These are phyloP conservation scores for Tympanoctomys barrerae DNA, from an alignment of 2,797 vertebrate species.

Conservation along the genomic window DNA sequence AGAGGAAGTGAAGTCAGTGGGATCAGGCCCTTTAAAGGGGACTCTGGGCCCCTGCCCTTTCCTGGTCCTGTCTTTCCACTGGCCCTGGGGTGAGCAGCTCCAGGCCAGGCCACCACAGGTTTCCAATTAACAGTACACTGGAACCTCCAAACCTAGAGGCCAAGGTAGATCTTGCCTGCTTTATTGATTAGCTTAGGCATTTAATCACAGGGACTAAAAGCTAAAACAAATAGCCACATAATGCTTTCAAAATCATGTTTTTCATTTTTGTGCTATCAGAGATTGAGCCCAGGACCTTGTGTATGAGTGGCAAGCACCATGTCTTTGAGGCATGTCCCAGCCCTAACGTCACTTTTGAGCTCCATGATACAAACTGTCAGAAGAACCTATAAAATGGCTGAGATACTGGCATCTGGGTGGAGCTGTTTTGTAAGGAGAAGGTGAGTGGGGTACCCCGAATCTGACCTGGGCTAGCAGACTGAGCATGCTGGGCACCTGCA, in stretches of 20 bases:
- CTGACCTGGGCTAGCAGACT: not conserved
- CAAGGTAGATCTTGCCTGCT: not conserved
- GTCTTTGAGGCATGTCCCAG: not conserved
- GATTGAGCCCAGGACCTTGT: not conserved
- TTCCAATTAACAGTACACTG: not conserved
- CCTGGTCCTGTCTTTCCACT: not conserved
- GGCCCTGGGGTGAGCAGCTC: too few species aligned
- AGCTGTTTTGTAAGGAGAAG: not conserved
- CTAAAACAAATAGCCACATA: not conserved
- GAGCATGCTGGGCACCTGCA: not conserved
- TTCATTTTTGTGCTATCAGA: not conserved
- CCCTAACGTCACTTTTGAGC: not conserved
- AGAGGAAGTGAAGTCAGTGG: too few species aligned
- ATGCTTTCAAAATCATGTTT: not conserved
- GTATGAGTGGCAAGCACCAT: not conserved
- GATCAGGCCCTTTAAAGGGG: not conserved
- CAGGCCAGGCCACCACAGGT: too few species aligned
- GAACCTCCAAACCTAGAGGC: not conserved
- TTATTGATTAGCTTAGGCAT: not conserved
- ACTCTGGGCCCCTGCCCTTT: not conserved
- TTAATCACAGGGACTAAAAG: not conserved
- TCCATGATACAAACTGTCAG: not conserved
- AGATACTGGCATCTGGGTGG: not conserved
- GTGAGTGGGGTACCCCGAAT: conserved; percentile 3
- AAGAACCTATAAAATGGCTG: not conserved